Evolutionary conservation across 2,888 invertebrate genomes (phyloP), one percentile per base, ranked within the genome.

Genomic region (Cynaeus angustus): DNA sequence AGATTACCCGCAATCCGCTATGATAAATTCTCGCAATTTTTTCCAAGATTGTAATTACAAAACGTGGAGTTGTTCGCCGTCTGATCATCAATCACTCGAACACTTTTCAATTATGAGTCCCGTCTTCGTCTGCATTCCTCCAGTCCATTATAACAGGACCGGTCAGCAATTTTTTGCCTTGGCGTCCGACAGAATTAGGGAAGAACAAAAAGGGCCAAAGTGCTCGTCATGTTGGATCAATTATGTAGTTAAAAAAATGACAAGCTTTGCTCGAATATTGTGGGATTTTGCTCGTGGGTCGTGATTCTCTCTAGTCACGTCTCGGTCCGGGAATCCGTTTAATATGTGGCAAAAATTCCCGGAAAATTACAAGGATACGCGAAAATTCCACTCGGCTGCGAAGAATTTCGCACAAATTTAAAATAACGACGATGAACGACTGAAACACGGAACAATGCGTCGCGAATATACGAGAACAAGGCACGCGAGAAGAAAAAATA

Each of bases 91-190:
- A 59, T 59, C 59, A 59, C 56, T 43, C 56, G 56, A 21, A 28
- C 59, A 59, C 46, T 45, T 59, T 59, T 59, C 59, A 59, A 59
- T 59, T 59, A 59, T 59, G 59, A 43, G 59, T 43, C 58, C 12
- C 28, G 45, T 56, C 56, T 56, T 56, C 56, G 56, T 45, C 45
- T 59, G 45, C 59, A 45, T 59, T 59, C 59, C 46, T 45, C 43
- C 53, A 33, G 33, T 53, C 53, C 33, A 53, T 53, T 33, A 53
- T 37, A 14, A 8, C 53, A 10, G 37, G 28, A 28, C 53, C 53
- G 53, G 37, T 53, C 53, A 53, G 14, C 53, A 14, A 14, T 13
- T 53, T 46, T 53, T 53, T 53, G 28, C 46, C 7, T 16, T n/a
- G n/a, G n/a, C n/a, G n/a, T n/a, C n/a, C 46, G 46, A 16, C 14